Percentiles rank a stretch among this genome's conserved stretches.
These are phyloP conservation scores for Galleria mellonella DNA, from an alignment of 1,140 invertebrate genomes.

Conservation along the genomic window DNA sequence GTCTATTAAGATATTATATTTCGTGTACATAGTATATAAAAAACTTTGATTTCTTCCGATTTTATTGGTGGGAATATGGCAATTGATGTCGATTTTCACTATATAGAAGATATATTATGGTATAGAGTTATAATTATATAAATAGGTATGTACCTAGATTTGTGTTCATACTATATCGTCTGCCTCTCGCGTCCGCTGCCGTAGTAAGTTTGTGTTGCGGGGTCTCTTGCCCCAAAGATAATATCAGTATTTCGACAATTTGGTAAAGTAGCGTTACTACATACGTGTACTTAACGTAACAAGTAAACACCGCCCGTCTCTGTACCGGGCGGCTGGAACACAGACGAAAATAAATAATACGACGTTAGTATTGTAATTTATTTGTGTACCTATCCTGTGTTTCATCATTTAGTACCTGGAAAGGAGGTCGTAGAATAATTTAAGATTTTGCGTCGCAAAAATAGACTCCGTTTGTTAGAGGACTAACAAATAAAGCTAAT, in stretches of 20 bases:
- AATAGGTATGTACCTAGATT: no score
- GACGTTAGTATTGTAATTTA: slow-evolving; percentile 38
- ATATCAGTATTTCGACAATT: slow-evolving; percentile 71
- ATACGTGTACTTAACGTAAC: slow-evolving; percentile 58
- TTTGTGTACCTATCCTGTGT: background rate
- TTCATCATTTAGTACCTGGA: no score
- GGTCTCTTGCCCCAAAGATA: slow-evolving; percentile 44
- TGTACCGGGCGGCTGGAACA: slow-evolving; percentile 62
- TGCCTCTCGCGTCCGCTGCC: slow-evolving; percentile 37
- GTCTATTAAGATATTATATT: slow-evolving; percentile 3
- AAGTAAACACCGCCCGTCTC: slow-evolving; percentile 46
- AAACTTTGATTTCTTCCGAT: no score
- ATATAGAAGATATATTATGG: no score
- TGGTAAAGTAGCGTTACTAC: slow-evolving; percentile 67
- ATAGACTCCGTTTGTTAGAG: no score
- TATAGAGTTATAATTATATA: no score
- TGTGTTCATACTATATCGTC: slow-evolving; percentile 11
- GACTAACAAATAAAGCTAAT: no score
- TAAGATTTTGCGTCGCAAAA: no score
- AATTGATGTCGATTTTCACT: no score
- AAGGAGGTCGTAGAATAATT: no score
- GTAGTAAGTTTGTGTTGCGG: slow-evolving; percentile 61
- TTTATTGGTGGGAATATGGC: no score
- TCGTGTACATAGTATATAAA: background rate
- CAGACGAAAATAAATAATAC: slow-evolving; percentile 71